Percentiles rank a stretch among this genome's conserved stretches.
These are phyloP conservation scores for Dreissena polymorpha DNA, from an alignment of 1,140 invertebrate species.

Conservation along the genomic window DNA sequence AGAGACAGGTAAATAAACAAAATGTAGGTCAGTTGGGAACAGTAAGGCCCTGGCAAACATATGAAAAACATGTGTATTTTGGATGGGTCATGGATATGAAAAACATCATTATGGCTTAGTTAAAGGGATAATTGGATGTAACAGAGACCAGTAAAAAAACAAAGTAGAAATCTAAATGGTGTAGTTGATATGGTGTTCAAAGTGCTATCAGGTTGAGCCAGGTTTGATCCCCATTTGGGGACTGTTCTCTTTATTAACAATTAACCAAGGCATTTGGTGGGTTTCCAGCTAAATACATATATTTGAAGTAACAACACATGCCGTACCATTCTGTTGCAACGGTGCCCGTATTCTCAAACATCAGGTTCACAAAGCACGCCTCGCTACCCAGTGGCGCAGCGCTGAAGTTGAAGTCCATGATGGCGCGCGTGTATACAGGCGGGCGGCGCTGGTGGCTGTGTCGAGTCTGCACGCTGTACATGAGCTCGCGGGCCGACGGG, in stretches of 20 bases:
- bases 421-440: constrained; percentile 73
- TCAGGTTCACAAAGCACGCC: constrained; percentile 73
- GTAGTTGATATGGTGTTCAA: too few species aligned
- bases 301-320: too few species aligned
- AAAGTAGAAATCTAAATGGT: too few species aligned
- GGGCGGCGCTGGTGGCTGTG: constrained; percentile 71
- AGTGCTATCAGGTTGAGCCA: background rate
- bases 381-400: constrained; percentile 77
- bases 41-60: constrained; percentile 74
- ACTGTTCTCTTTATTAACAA: too few species aligned
- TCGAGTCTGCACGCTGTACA: constrained; percentile 75
- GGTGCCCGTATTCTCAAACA: constrained; percentile 78
- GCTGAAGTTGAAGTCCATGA: constrained; percentile 79
- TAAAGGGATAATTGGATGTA: too few species aligned
- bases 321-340: constrained; percentile 76
- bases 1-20: background rate
- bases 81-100: too few species aligned
- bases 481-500: constrained; percentile 75
- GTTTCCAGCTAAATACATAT: too few species aligned
- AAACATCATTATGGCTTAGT: too few species aligned
- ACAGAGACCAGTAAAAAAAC: too few species aligned
- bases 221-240: too few species aligned
- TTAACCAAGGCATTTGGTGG: too few species aligned
- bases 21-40: constrained; percentile 77
- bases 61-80: too few species aligned